Percentiles rank a stretch among this genome's conserved stretches.
Conservation (phyloP, 2,797 vertebrate species). For the Melanotaenia trifasciata region DNA sequence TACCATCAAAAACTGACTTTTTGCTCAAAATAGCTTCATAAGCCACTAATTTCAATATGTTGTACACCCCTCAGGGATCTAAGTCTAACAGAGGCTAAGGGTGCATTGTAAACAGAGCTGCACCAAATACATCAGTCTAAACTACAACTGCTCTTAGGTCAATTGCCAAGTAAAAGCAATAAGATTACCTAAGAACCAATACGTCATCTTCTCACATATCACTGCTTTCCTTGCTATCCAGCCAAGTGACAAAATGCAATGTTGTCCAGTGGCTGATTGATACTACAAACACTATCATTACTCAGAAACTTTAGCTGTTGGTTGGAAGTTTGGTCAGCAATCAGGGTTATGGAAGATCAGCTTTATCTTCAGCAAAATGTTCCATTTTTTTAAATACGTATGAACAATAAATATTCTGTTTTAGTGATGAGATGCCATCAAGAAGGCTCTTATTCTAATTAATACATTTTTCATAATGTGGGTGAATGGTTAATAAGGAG, state of each 20-base stretch:
- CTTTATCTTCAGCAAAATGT: slow-evolving; percentile 53
- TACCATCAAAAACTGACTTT: no score
- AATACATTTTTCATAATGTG: slow-evolving; percentile 80
- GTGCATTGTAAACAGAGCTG: not conserved
- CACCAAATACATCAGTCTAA: not conserved
- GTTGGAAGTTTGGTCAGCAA: slow-evolving; percentile 31
- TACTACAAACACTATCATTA: slow-evolving; percentile 50
- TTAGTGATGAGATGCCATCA: slow-evolving; percentile 67
- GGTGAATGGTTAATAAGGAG: slow-evolving; percentile 75
- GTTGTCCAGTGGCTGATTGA: slow-evolving; percentile 36
- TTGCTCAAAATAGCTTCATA: no score
- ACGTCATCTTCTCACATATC: slow-evolving; percentile 9
- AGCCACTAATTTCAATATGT: not conserved
- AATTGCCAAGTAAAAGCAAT: not conserved
- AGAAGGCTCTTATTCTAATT: slow-evolving; percentile 83
- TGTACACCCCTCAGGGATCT: not conserved
- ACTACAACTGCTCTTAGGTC: not conserved
- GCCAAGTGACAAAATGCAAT: slow-evolving; percentile 14
- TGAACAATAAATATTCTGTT: slow-evolving; percentile 78
- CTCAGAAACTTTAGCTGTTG: slow-evolving; percentile 48
- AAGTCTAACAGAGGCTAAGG: not conserved
- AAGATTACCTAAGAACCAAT: not conserved
- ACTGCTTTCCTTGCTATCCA: not conserved
- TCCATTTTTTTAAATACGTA: slow-evolving; percentile 18
- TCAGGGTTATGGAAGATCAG: slow-evolving; percentile 63